Evolutionary conservation across 37 sponge, comb jelly and placozoan genomes (phyloP).

Genomic region (Cladorhizidae sp.): DNA sequence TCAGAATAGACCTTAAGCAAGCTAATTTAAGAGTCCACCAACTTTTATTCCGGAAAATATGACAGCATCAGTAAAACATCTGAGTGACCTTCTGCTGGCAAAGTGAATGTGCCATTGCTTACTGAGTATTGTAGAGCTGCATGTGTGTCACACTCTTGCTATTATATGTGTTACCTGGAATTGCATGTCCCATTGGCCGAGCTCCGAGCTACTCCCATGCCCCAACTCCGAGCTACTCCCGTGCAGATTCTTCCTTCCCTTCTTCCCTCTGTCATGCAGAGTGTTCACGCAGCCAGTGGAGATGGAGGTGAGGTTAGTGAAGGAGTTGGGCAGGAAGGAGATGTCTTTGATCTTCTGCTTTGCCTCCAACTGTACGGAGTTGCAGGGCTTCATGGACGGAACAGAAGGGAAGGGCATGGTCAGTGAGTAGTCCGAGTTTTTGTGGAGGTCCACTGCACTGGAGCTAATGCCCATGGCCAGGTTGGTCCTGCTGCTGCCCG

Average conservation of each 20-base stretch:
- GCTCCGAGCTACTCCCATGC: no score
- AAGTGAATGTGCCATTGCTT: no score
- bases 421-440: neutral
- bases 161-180: no score
- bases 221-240: constrained; percentile 33
- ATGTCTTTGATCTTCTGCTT: constrained; percentile 48
- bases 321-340: neutral
- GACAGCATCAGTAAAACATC: no score
- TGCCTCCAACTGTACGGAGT: constrained; percentile 27
- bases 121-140: no score
- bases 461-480: constrained; percentile 6
- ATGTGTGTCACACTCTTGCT: no score
- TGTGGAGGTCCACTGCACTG: constrained; percentile 42
- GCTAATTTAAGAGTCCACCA: no score
- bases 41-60: no score
- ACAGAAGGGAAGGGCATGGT: constrained; percentile 23
- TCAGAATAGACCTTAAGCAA: no score
- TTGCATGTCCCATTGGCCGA: no score
- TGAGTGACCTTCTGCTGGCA: no score
- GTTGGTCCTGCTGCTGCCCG: constrained; percentile 4
- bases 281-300: constrained; percentile 16
- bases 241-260: constrained; percentile 14
- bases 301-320: constrained; percentile 5
- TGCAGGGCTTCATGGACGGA: constrained; percentile 37
- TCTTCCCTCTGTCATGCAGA: neutral